Conservation (phyloP, 2,888 invertebrate species). For the Hylaea fasciaria region DNA sequence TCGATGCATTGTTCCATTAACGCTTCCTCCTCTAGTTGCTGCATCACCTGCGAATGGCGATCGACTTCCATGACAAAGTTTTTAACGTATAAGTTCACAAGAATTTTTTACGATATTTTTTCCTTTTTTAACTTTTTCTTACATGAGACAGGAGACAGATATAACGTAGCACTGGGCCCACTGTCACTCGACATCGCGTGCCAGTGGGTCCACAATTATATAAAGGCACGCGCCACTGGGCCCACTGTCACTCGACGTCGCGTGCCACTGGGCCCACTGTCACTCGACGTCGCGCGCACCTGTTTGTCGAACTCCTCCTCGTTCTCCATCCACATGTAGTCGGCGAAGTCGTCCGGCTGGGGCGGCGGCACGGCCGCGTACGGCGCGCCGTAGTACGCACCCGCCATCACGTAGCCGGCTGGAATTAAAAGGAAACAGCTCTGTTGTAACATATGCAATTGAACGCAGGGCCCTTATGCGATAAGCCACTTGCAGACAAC, state of each 20-base stretch:
- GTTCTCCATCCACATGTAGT: slow-evolving; percentile 98
- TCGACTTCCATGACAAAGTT: too few species aligned
- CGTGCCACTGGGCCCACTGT: neutral
- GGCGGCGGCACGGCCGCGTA: slow-evolving; percentile 70
- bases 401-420: slow-evolving; percentile 76
- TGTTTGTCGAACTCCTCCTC: slow-evolving; percentile 97
- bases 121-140: too few species aligned
- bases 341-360: slow-evolving; percentile 91
- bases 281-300: slow-evolving; percentile 72
- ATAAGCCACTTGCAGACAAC: too few species aligned
- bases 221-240: neutral
- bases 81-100: too few species aligned
- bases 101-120: too few species aligned
- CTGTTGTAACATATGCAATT: too few species aligned
- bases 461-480: too few species aligned
- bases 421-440: slow-evolving; percentile 1
- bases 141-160: too few species aligned
- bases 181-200: neutral
- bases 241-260: neutral
- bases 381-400: slow-evolving; percentile 68
- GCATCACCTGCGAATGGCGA: slow-evolving; percentile 87
- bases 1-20: slow-evolving; percentile 95
- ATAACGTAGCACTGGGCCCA: neutral
- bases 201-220: neutral
- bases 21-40: slow-evolving; percentile 94